Base-by-base conservation (phyloP, 1,140 invertebrate species). In the Lordiphosa stackelbergi region DNA sequence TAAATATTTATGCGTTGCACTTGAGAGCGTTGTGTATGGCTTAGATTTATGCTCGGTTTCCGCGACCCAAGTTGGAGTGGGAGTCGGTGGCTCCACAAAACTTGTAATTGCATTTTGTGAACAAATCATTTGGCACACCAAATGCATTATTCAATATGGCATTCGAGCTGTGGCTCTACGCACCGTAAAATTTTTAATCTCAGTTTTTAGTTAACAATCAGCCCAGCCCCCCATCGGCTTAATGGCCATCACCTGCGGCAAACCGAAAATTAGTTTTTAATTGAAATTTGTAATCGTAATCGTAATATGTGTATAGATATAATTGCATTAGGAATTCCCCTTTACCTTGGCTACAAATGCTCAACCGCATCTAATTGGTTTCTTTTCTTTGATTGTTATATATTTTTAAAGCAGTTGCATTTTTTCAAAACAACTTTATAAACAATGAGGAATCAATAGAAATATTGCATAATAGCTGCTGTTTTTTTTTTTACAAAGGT, bases 1-100 rank as follows among this genome's bases (percentile, higher is more conserved):
- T 75, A 71, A 81, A 79, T 79, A 81, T 81, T 81, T 83, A 81
- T 81, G 75, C 68, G 75, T 81, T 83, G 75, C 75, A 81, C 59
- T 81, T 81, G 75, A 81, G 77, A 69, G 53, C 56, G 66, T 61
- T 48, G 73, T 7, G 59, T 22, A 34, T 51, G 34, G 28, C 53
- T 47, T 56, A 56, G 38, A 77, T 77, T 77, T 77, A 79, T 77
- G 66, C 65, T 46, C 60, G 36, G 58, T 68, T 78, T 78, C 74
- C 73, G 74, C 73, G 73, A 78, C 73, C 73, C 53, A 40, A 48
- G 37, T 45, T 40, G 28, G 6, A 34, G 47, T 36, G 38, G 5
- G 8, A 40, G 19, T 45, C 34, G 46, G 7, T 38, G 74, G 53
- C 43, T 16, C 11, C 10, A 24, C 40, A 7, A 42, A 16, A 49